Evolutionary conservation across 2,113 vertebrate genomes (phyloP), one percentile per base, ranked within the genome.

Genomic region (Bufo bufo): DNA sequence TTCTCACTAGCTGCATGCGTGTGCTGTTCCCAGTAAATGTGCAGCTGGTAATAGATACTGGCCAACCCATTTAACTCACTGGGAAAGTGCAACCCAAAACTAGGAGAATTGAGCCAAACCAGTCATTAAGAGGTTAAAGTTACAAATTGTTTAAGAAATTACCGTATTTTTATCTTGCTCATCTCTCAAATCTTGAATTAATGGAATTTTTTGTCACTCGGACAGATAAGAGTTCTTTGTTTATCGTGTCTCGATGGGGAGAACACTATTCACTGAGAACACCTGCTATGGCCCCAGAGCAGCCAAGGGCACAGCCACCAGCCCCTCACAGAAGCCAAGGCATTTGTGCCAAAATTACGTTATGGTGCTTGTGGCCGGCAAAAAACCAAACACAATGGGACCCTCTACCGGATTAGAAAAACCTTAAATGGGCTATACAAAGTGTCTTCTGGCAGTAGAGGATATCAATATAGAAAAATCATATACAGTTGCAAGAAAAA

Each of bases 231-330:
- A 65, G 16, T 13, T 47, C 61, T 33, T 65, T 82, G 59, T 66
- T 23, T 5, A 8, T 14, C 2, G 45, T 5, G 11, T 49, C 45
- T 58, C 52, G 17, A 59, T 52, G 58, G 56, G 45, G 56, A 63
- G 14, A 50, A 8, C 50, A 16, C 52, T 74, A 58, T 58, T 85
- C 83, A 85, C 33, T 8, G 69, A 16, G 54, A 33, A 6, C 83
- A 85, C 69, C 83, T 85, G 83, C 83, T 47, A 56, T 19, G 13
- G 33, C 19, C 50, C n/a, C 23, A 23, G 52, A 45, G 13, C 66
- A 45, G 83, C 66, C 83, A 74, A 85, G 11, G 63, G 65, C 61
- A 65, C 50, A 52, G 19, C 63, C 47, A 12, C 63, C 50, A 61
- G 54, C 43, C 10, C 6, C 9, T 47, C 52, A 74, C 52, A 72